Percentiles rank a stretch among this genome's conserved stretches.
Evolutionary conservation across 2,888 invertebrate genomes (phyloP).

Genomic region (Hoplodrina ambigua): DNA sequence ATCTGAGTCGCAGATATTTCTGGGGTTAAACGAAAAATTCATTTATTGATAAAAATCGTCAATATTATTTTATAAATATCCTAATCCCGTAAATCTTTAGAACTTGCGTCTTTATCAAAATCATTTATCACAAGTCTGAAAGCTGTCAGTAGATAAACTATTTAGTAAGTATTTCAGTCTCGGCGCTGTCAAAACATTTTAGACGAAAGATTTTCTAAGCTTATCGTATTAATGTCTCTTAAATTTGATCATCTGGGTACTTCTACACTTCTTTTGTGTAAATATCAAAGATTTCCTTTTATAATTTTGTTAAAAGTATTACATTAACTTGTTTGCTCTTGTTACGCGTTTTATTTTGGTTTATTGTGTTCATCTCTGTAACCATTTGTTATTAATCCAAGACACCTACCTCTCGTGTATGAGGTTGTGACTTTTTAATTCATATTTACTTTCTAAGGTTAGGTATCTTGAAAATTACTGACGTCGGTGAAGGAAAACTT

Average conservation of each 20-base stretch:
- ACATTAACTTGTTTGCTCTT: no score
- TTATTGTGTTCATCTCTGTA: no score
- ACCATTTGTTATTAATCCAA: no score
- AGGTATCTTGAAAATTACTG: no score
- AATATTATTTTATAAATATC: neutral
- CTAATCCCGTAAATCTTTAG: neutral
- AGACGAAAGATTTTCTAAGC: constrained; percentile 12
- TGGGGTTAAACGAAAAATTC: no score
- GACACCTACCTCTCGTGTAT: no score
- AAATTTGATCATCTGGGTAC: constrained; percentile 2
- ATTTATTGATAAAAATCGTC: neutral
- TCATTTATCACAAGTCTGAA: constrained; percentile 21
- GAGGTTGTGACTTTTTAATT: no score
- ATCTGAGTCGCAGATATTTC: no score
- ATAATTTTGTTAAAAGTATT: neutral
- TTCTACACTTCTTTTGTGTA: neutral
- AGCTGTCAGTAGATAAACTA: constrained; percentile 24
- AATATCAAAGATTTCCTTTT: neutral
- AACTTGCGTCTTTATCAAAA: constrained; percentile 1
- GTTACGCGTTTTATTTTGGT: no score
- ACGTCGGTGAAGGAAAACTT: no score
- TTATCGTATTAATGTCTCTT: constrained; percentile 16
- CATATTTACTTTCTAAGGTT: no score
- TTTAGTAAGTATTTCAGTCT: constrained; percentile 15
- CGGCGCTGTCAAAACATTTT: constrained; percentile 22